Conservation (phyloP, 2,113 vertebrate species). For the Grus americana region DNA sequence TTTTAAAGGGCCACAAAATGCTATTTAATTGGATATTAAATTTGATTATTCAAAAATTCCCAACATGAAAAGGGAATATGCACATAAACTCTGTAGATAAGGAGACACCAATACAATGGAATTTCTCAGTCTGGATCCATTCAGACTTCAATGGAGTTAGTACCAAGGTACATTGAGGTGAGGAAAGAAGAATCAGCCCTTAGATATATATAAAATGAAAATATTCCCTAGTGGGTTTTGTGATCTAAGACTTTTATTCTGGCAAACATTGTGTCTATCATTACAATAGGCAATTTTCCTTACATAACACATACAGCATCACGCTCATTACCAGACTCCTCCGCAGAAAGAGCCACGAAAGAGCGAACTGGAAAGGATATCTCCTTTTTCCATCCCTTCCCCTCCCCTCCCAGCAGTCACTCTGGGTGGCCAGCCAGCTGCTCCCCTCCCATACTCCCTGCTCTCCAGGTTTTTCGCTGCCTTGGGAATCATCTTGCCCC, state of each 20-base stretch:
- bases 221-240: background rate
- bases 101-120: background rate
- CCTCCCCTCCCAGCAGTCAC: background rate
- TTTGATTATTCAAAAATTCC: background rate
- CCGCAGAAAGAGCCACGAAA: background rate
- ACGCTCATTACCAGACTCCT: background rate
- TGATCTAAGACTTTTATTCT: background rate
- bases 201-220: background rate
- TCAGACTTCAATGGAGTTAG: background rate
- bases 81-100: background rate
- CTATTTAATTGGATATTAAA: constrained; percentile 22
- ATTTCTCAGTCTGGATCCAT: background rate
- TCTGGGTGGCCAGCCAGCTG: background rate
- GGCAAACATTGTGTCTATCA: background rate
- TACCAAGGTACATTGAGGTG: background rate
- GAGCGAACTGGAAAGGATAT: background rate
- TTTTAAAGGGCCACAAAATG: constrained; percentile 3
- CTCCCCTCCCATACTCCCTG: background rate
- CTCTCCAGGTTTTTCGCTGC: background rate
- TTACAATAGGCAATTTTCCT: background rate
- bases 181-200: background rate
- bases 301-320: background rate
- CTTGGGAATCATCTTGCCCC: background rate
- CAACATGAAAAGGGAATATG: background rate
- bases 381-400: background rate